Conservation (phyloP, 2,797 vertebrate genomes). For the Gymnopithys bicolor region DNA sequence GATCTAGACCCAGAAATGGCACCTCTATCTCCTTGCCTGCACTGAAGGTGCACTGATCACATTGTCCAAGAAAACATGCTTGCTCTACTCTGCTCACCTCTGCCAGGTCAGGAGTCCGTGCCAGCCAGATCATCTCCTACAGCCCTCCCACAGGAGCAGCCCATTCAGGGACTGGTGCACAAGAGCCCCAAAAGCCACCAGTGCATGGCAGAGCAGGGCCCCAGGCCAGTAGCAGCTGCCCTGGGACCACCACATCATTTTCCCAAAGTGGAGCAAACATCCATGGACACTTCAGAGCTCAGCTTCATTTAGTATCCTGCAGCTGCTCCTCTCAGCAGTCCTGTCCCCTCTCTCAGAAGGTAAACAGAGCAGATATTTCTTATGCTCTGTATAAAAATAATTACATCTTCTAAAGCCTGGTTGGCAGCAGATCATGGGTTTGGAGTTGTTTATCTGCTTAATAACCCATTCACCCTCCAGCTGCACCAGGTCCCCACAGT, state of each 20-base stretch:
- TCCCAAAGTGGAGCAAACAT: not conserved
- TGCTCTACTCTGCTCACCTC: not conserved
- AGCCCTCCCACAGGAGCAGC: not conserved
- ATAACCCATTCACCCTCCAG: not conserved
- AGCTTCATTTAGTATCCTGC: not conserved
- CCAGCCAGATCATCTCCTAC: not conserved
- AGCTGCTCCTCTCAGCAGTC: not conserved
- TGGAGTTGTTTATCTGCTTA: not conserved
- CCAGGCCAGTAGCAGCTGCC: accelerated
- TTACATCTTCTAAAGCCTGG: not conserved
- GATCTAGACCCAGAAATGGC: not conserved
- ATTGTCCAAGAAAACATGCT: accelerated
- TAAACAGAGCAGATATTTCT: not conserved
- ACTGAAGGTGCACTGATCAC: accelerated
- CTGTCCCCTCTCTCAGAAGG: not conserved
- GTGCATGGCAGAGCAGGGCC: not conserved
- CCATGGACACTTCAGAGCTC: not conserved
- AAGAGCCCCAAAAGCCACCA: not conserved
- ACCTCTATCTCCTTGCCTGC: not conserved
- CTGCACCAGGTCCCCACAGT: not conserved
- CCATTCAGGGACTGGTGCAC: not conserved
- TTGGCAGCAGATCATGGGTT: not conserved
- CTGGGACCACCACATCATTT: not conserved
- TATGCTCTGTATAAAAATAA: not conserved
- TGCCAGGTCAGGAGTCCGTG: not conserved